These are phyloP conservation scores for Colius striatus DNA, from an alignment of 2,113 vertebrate genomes.

Conservation along the genomic window DNA sequence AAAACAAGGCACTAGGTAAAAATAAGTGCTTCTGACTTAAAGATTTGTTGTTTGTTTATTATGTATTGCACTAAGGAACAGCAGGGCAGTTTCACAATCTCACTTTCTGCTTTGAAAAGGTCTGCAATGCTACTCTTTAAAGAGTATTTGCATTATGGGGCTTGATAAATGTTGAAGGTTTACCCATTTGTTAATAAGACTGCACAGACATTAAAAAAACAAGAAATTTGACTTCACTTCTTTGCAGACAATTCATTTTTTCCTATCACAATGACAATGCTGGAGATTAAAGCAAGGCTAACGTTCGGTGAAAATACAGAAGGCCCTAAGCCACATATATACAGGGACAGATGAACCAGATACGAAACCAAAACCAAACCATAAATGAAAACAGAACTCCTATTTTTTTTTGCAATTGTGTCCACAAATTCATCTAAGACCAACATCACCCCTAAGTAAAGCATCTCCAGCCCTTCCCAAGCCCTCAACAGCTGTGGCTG, in stretches of 20 bases:
- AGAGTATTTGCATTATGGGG: conserved; percentile 56
- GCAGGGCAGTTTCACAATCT: conserved; percentile 70
- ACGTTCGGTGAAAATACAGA: conserved; percentile 35
- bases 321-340: conserved; percentile 59
- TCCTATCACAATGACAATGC: conserved; percentile 27
- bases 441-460: background rate
- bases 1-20: conserved; percentile 65
- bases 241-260: conserved; percentile 51
- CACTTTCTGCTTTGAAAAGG: conserved; percentile 45
- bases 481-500: conserved; percentile 47
- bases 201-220: conserved; percentile 42
- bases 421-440: conserved; percentile 56
- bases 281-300: conserved; percentile 65
- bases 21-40: conserved; percentile 48
- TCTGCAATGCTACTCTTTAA: conserved; percentile 54
- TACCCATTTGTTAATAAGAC: conserved; percentile 47
- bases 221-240: conserved; percentile 52
- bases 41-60: conserved; percentile 63
- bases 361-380: background rate
- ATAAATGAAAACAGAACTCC: background rate
- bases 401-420: conserved; percentile 14
- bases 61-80: conserved; percentile 82
- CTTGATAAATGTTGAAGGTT: conserved; percentile 13
- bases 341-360: conserved; percentile 50
- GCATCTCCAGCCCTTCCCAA: conserved; percentile 56